phyloP scores from a whole-genome alignment of 2,113 vertebrate genomes.

The Columbina picui region DNA sequence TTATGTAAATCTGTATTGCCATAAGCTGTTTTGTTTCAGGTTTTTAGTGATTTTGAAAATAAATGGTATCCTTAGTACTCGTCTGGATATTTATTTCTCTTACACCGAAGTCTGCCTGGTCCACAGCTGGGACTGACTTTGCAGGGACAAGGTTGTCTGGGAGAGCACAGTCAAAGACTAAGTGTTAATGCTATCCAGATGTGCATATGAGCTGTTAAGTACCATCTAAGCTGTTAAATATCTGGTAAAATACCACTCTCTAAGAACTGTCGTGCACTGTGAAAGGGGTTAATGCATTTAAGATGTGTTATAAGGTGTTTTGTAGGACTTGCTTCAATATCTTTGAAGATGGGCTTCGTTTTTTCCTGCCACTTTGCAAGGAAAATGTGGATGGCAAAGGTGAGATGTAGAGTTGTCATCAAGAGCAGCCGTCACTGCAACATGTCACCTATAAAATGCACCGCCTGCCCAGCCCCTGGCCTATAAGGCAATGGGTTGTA shows the following conservation, averaged over 20 bases:
- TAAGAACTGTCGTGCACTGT: background rate
- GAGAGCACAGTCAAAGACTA: background rate
- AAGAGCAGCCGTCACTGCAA: background rate
- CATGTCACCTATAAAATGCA: rapidly evolving
- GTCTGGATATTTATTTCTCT: conserved; percentile 19
- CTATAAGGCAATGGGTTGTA: background rate
- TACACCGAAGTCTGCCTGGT: background rate
- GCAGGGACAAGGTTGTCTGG: background rate
- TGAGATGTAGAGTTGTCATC: background rate
- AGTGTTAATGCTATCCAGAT: background rate
- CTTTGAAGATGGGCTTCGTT: background rate
- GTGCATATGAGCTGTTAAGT: too few species aligned
- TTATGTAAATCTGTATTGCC: conserved; percentile 79
- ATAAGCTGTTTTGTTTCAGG: conserved; percentile 68
- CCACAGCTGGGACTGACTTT: background rate
- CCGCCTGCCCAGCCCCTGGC: background rate
- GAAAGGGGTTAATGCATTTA: background rate
- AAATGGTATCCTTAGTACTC: conserved; percentile 75
- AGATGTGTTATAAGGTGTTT: background rate
- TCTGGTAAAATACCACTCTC: background rate
- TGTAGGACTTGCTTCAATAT: rapidly evolving
- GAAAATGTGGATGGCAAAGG: background rate
- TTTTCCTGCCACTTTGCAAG: background rate
- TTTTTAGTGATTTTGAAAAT: conserved; percentile 83
- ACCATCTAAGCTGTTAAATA: background rate